Conservation (phyloP, 2,797 vertebrate species). For the Chrysocyon brachyurus region DNA sequence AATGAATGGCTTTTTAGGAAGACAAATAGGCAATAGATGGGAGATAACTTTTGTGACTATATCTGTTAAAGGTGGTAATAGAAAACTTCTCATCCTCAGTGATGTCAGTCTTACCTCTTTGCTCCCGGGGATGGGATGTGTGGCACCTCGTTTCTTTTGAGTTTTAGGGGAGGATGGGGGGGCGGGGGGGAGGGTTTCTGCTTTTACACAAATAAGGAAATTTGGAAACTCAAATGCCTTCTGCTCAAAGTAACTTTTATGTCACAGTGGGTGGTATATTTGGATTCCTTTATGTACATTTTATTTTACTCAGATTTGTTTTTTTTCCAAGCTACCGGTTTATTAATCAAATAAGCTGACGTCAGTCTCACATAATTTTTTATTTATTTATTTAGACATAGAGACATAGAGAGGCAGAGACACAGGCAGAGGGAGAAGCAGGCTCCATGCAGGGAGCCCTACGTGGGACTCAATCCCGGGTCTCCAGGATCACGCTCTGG, state of each 20-base stretch:
- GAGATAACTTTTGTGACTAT: background rate
- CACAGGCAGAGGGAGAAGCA: no score
- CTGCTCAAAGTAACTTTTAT: background rate
- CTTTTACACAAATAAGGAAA: background rate
- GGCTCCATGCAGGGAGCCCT: no score
- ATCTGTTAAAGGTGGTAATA: background rate
- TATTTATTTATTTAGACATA: no score
- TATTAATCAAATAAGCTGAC: constrained; percentile 9
- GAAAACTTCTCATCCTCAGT: background rate
- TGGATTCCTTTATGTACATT: background rate
- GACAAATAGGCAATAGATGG: background rate
- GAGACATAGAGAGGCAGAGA: no score
- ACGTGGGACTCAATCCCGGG: no score
- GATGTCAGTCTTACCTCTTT: background rate
- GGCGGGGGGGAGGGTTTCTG: background rate
- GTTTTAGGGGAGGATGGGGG: background rate
- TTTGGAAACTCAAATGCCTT: background rate
- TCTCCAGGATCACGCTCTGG: no score
- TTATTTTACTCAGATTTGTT: background rate
- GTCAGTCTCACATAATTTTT: background rate
- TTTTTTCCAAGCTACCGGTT: background rate
- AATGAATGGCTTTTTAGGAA: background rate
- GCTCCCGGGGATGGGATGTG: background rate
- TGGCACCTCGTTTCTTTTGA: background rate
- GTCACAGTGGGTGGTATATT: background rate